Base-by-base conservation (phyloP, 2,113 vertebrate genomes). In the Pogona vitticeps region DNA sequence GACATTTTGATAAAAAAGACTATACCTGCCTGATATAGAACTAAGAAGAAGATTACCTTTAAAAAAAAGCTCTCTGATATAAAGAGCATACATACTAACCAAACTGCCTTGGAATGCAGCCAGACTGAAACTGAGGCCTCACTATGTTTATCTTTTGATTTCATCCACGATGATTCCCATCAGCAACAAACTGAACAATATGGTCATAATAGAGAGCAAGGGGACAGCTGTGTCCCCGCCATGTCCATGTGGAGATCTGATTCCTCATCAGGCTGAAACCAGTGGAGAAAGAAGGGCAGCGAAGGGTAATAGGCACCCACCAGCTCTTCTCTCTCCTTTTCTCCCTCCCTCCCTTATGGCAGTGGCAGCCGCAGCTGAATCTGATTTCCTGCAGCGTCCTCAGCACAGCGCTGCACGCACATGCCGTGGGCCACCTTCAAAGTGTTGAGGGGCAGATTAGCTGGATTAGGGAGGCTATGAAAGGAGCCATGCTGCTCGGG, bases 391-490 rank as follows among this genome's bases (percentile, higher is more conserved):
- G 85, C 71, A 82, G 59, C 42, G 40, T 87, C 70, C 68, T 38
- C n/a, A 75, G 63, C 82, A 79, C 76, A 75, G 82, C 21, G 65
- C 72, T 79, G 92, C 87, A 75, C 13, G 81, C 94, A 89, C 94
- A 96, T 96, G 97, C 91, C 93, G 76, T 95, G 94, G 96, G 97
- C 97, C 97, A 97, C 97, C 97, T 98, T 97, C 97, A 97, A 97
- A 97, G 97, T 97, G 97, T 96, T 97, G 97, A 97, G 97, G 97
- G 97, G 95, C 96, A 98, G 98, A 98, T 98, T 98, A 98, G 97
- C 96, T 97, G 98, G 98, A 98, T 98, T 98, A 98, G 96, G 97
- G 96, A 96, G 94, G 97, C 96, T 95, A 94, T 98, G 96, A 98
- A 98, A 97, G 97, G 97, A 97, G 96, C 95, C 98, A 97, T 93